Base-by-base conservation (phyloP, 2,888 invertebrate species). In the Epistrophe eligans region DNA sequence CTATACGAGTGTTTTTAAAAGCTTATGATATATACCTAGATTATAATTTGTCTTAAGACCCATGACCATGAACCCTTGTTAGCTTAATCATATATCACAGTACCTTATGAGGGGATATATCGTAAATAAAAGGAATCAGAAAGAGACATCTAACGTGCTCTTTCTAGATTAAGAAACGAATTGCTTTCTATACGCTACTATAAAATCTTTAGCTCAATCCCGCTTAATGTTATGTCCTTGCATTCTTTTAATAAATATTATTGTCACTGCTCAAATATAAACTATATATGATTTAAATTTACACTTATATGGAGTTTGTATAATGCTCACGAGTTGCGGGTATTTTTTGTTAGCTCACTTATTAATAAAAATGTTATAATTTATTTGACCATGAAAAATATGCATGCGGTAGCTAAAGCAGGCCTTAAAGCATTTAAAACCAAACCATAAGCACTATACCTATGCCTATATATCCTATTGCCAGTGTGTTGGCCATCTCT, bases 281-380 rank as follows among this genome's bases (percentile, higher is more conserved):
- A 8, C 35, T 9, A 35, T 35, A 24, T 4, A 32, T 64, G 32
- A 64, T 45, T 64, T 32, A 64, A 64, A 64, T 43, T 64, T 24
- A 43, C 43, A 64, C 43, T 40, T 64, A 35, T 35, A 32, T 35
- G 35, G 9, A 11, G 1, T 52, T 35, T 19, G 4, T 32, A 32
- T 52, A 24, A 24, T 28, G 32, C 35, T 87, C 74, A 82, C 74
- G 77, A 85, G 82, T 79, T 82, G 85, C 74, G 64, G 72, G 70
- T 73, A 67, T 67, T 45, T 67, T 45, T 28, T 28, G 32, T 74
- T 73, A 70, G 60, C 82, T 64, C 50, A 77, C 79, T 79, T 73
- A 77, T 87, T 87, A 81, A 79, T 87, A 82, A 87, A 82, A 60
- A 71, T 79, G 58, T 87, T 74, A 87, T 87, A 87, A 87, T 87